These are phyloP conservation scores for Calcarius lapponicus DNA, from an alignment of 2,797 vertebrate species.

Conservation along the genomic window DNA sequence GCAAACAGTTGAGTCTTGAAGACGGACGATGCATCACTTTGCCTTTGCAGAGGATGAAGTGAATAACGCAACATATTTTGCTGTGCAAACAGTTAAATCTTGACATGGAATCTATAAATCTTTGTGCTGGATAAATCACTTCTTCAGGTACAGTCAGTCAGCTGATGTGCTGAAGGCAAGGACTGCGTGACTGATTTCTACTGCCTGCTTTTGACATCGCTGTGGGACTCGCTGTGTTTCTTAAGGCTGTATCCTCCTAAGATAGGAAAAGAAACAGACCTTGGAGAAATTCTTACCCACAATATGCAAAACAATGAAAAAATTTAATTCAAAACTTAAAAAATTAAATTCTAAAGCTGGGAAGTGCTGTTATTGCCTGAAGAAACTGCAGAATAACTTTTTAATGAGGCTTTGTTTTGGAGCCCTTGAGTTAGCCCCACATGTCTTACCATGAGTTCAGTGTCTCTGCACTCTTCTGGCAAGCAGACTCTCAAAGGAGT, in stretches of 20 bases:
- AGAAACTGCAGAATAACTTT: not conserved
- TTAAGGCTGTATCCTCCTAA: not conserved
- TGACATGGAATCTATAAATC: not conserved
- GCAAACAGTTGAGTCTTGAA: not conserved
- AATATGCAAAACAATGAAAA: not conserved
- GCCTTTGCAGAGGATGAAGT: not conserved
- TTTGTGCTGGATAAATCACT: not conserved
- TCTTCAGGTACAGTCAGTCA: constrained; percentile 9
- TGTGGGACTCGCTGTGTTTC: not conserved
- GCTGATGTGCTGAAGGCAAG: not conserved
- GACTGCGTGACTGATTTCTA: not conserved
- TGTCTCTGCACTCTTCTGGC: not conserved
- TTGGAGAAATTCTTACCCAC: not conserved
- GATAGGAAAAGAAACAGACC: not conserved
- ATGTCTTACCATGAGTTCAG: not conserved
- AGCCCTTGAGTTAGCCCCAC: not conserved
- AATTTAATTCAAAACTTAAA: not conserved
- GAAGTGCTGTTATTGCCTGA: not conserved
- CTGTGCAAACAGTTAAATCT: not conserved
- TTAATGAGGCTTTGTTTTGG: not conserved
- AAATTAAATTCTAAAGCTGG: not conserved
- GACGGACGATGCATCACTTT: not conserved
- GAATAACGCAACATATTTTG: not conserved
- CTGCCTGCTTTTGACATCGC: not conserved
- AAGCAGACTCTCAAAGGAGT: not conserved